Base-by-base conservation (phyloP, 2,113 vertebrate genomes). In the Scartelaos histophorus region DNA sequence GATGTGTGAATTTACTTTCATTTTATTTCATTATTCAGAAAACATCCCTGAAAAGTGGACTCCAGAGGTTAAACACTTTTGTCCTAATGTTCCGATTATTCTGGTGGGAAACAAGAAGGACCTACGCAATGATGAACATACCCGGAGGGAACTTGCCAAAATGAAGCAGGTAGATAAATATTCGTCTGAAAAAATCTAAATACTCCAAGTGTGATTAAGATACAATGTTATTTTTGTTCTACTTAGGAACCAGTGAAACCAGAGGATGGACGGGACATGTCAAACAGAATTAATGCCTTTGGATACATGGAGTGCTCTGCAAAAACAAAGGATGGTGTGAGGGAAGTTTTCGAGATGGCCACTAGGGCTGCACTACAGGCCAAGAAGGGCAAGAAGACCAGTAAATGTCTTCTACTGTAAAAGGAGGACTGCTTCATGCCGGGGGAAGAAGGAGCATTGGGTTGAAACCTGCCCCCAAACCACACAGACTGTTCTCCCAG, bases 31-130 rank as follows among this genome's bases (percentile, higher is more conserved):
- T 64, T 61, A 34, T 24, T 82, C 71, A 99, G 98, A 99, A 94
- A 99, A 99, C 92, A 99, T 99, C 88, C 98, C 98, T 76, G 98
- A 99, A 90, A 99, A 99, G 79, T 99, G 97, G 97, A 99, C 97
- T 81, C 98, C 98, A 0, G 98, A 99, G 89, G 98, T 99, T 78
- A 99, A 99, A 93, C 98, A 99, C 91, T 99, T 99, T 92, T 99
- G 98, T 82, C 98, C 98, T 68, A 99, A 98, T 0, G 97, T 99
- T 91, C 98, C 98, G 87, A 99, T 99, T 79, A 99, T 99, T 83
- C 93, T 99, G 81, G 98, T 99, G 90, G 98, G 96, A 85, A 99
- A 99, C 89, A 99, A 99, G 92, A 99, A 99, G 92, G 98, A 99
- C 83, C 93, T 99, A 92, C 96, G 97, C 68, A 98, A 98, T 11